Evolutionary conservation across 1,140 invertebrate species (phyloP).

Genomic region (Battus philenor): DNA sequence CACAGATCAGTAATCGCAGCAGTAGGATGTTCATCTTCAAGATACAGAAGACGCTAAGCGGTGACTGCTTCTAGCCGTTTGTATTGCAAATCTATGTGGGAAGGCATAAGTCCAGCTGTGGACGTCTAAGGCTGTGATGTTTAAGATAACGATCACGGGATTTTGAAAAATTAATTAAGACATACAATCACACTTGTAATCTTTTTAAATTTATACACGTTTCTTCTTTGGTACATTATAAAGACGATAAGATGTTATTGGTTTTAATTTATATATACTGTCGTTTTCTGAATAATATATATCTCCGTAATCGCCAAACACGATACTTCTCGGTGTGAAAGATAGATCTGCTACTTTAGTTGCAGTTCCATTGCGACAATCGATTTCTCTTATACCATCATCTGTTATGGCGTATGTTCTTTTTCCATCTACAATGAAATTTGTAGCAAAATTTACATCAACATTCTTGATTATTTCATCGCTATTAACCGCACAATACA

Average conservation of each 20-base stretch:
- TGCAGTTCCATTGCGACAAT: slow-evolving; percentile 56
- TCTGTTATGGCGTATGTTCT: slow-evolving; percentile 45
- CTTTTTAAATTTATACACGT: not conserved
- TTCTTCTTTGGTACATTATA: slow-evolving; percentile 32
- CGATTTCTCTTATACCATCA: slow-evolving; percentile 44
- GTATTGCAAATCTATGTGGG: no score
- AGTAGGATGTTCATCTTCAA: no score
- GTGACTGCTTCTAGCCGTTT: no score
- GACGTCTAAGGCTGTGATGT: no score
- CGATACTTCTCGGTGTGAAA: slow-evolving; percentile 49
- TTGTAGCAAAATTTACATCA: slow-evolving; percentile 44
- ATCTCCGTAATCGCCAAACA: slow-evolving; percentile 65
- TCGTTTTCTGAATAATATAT: slow-evolving; percentile 53
- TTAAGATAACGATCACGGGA: no score
- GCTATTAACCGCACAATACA: slow-evolving; percentile 47
- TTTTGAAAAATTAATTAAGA: slow-evolving; percentile 6
- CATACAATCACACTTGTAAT: not conserved
- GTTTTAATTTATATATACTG: slow-evolving; percentile 50
- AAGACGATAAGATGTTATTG: slow-evolving; percentile 50
- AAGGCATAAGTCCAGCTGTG: no score
- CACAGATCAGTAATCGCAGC: no score
- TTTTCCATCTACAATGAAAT: slow-evolving; percentile 48
- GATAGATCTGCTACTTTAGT: slow-evolving; percentile 40
- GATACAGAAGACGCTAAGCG: no score
- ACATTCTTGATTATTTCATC: slow-evolving; percentile 48